Conservation (phyloP, 2,888 invertebrate species). For the Meiosimyza platycephala region DNA sequence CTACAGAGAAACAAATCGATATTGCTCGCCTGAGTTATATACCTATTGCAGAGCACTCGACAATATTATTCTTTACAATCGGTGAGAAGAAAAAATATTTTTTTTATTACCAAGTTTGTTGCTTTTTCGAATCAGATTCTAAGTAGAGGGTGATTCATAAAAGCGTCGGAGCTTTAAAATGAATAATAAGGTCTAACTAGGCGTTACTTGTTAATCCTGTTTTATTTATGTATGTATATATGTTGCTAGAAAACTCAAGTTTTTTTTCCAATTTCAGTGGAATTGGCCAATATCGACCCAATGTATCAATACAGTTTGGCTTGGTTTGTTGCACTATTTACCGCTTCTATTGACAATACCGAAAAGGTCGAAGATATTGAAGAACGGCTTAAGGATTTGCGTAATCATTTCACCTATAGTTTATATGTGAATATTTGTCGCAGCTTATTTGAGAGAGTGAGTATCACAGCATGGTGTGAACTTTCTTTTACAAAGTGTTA, state of each 20-base stretch:
- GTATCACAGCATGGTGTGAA: slow-evolving; percentile 39
- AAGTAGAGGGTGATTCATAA: background rate
- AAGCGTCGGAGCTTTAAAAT: background rate
- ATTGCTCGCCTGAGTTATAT: slow-evolving; percentile 85
- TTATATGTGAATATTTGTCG: slow-evolving; percentile 92
- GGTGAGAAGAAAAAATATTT: slow-evolving; percentile 67
- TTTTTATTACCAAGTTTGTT: too few relatives aligned
- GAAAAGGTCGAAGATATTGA: slow-evolving; percentile 85
- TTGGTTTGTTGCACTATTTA: slow-evolving; percentile 94
- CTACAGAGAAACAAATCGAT: slow-evolving; percentile 92
- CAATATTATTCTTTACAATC: slow-evolving; percentile 91
- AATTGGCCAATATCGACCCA: slow-evolving; percentile 91
- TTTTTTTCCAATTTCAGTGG: slow-evolving; percentile 67
- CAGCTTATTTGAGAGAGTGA: slow-evolving; percentile 91
- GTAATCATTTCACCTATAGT: slow-evolving; percentile 86
- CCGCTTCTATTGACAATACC: slow-evolving; percentile 86
- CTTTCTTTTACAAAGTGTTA: too few relatives aligned
- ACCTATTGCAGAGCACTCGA: slow-evolving; percentile 90
- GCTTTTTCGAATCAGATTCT: background rate
- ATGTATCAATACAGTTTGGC: slow-evolving; percentile 97
- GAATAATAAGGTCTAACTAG: too few relatives aligned
- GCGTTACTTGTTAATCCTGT: too few relatives aligned
- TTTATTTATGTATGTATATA: too few relatives aligned
- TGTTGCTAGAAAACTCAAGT: too few relatives aligned
- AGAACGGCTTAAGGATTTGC: slow-evolving; percentile 79